Percentiles rank a stretch among this genome's conserved stretches.
phyloP scores from a whole-genome alignment of 2,888 invertebrate genomes.

The Griposia aprilina region DNA sequence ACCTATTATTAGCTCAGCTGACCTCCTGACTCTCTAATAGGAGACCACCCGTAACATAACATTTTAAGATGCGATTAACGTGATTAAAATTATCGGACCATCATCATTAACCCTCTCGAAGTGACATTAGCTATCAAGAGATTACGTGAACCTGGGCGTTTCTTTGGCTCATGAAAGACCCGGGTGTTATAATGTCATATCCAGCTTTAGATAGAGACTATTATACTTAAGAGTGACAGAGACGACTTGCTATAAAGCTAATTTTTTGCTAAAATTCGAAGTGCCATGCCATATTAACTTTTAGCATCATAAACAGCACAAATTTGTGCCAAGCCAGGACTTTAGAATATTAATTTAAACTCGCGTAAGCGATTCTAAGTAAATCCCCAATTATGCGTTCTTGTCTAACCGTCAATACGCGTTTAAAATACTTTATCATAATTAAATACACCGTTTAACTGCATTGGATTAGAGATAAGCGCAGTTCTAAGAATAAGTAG shows the following conservation, averaged over 20 bases:
- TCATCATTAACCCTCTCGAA: background rate
- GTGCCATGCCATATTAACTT: background rate
- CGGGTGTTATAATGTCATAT: background rate
- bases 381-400: slow-evolving; percentile 1
- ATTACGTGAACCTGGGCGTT: background rate
- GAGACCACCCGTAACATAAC: background rate
- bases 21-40: too few species aligned
- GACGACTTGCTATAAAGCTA: background rate
- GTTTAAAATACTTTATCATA: slow-evolving; percentile 30
- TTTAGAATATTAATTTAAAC: slow-evolving; percentile 1
- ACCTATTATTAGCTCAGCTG: background rate
- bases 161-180: background rate
- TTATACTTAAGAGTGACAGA: background rate
- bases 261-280: background rate
- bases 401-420: background rate
- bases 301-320: background rate
- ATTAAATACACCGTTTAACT: slow-evolving; percentile 39
- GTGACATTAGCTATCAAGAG: background rate
- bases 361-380: background rate
- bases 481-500: slow-evolving; percentile 37
- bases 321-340: background rate
- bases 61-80: background rate
- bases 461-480: slow-evolving; percentile 27
- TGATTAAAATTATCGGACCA: background rate
- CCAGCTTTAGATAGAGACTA: background rate